Evolutionary conservation across 2,113 vertebrate species (phyloP).

Genomic region (Gobiocypris rarus): DNA sequence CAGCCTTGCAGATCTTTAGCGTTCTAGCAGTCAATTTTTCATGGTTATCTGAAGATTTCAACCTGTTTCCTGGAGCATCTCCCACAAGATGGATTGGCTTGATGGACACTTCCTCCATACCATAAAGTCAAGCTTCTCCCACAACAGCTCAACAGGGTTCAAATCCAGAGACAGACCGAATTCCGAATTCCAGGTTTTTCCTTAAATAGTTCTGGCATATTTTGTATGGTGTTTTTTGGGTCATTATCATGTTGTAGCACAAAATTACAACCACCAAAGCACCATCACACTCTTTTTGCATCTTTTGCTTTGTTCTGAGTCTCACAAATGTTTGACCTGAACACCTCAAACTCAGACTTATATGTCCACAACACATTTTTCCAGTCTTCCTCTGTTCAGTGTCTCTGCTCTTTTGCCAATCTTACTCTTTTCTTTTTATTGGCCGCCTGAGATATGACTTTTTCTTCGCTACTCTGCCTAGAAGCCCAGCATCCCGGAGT

Average conservation of each 20-base stretch:
- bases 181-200: not conserved
- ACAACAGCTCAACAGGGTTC: not conserved
- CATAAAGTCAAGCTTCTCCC: not conserved
- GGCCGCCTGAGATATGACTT: not conserved
- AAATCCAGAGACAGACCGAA: not conserved
- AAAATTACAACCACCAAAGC: not conserved
- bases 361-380: too few species aligned
- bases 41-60: not conserved
- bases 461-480: not conserved
- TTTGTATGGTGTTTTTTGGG: not conserved
- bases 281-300: too few species aligned
- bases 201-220: not conserved
- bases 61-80: not conserved
- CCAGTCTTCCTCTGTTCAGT: too few species aligned
- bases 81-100: not conserved
- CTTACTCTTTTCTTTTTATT: conserved; percentile 11
- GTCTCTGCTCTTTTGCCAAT: not conserved
- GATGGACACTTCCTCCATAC: not conserved
- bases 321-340: not conserved
- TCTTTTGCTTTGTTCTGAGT: too few species aligned
- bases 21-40: not conserved
- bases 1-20: not conserved
- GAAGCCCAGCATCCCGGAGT: not conserved
- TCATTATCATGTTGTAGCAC: not conserved
- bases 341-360: too few species aligned